Base-by-base conservation (phyloP, 2,113 vertebrate genomes). In the Galemys pyrenaicus region DNA sequence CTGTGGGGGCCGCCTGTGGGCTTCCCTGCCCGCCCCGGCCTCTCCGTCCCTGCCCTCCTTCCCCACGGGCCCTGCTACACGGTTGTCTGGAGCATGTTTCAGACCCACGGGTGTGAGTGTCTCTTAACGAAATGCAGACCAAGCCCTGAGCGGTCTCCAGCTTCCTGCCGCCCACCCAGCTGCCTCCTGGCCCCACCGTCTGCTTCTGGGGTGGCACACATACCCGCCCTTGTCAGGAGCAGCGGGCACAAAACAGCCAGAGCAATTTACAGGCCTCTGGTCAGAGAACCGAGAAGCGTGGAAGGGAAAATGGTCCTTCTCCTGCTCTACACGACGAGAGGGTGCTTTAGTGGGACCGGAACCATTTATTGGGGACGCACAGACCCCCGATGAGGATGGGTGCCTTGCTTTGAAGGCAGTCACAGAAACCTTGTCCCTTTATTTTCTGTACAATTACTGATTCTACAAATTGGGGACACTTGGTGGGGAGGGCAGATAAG, bases 141-240 rank as follows among this genome's bases (percentile, higher is more conserved):
- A 44, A 44, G 46, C 51, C 22, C 41, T 19, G 5, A 9, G 22
- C 15, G 10, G 6, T 28, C n/a, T 28, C 46, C 80, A 65, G 30
- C 9, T 10, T 4, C 9, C 2, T 4, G 6, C 3, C 67, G 51
- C 37, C 17, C 7, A 7, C 1, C 10, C 35, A 80, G 35, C 20
- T 54, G 19, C 0, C 24, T 26, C 9, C 44, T 44, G 65, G 9
- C 35, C 24, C 70, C 64, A 65, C 32, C 51, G 15, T 4, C 20
- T 60, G 74, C 32, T 67, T 26, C 9, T 58, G 39, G 58, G 77
- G 49, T 30, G 35, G 62, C 32, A 22, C 37, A 15, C 28, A 20
- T 56, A 2, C 22, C 54, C 54, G 22, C 54, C 54, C 51, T 3
- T 20, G 19, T 6, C 54, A 20, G 20, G 6, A 56, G 19, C 54